A percentile compares a stretch with the other conserved stretches of the same genome.
Conservation (phyloP, 2,888 invertebrate genomes). For the Ashinkailepas kermadecensis region DNA sequence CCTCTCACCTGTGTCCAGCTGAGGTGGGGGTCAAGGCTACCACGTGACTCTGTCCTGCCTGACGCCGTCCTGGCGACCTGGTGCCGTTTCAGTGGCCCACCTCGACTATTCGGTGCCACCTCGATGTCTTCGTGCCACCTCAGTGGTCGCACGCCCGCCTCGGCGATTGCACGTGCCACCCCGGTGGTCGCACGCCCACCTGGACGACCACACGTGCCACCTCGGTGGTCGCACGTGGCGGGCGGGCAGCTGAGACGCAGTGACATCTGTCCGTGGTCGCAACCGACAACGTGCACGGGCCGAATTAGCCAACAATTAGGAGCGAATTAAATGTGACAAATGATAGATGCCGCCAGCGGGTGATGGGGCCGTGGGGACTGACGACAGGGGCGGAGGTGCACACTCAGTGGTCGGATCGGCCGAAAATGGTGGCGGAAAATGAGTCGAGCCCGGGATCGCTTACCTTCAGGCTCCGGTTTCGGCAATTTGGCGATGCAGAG, state of each 20-base stretch:
- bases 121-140: no score
- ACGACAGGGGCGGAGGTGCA: neutral
- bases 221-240: neutral
- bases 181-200: no score
- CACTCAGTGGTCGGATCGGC: neutral
- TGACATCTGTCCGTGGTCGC: neutral
- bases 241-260: neutral
- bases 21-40: no score
- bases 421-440: neutral
- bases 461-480: no score
- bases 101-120: no score
- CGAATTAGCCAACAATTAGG: neutral
- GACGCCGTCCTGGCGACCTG: no score
- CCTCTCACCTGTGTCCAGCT: no score
- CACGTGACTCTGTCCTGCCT: no score
- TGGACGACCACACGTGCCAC: neutral
- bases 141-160: no score
- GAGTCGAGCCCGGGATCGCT: neutral
- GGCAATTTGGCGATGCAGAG: no score
- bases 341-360: neutral
- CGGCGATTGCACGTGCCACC: no score
- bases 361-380: neutral
- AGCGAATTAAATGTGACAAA: conserved; percentile 18
- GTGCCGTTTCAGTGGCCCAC: no score
- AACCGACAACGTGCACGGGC: neutral